A percentile compares a stretch with the other conserved stretches of the same genome.
These are phyloP conservation scores for Sinelater perroti DNA, from an alignment of 2,888 invertebrate genomes.

Conservation along the genomic window DNA sequence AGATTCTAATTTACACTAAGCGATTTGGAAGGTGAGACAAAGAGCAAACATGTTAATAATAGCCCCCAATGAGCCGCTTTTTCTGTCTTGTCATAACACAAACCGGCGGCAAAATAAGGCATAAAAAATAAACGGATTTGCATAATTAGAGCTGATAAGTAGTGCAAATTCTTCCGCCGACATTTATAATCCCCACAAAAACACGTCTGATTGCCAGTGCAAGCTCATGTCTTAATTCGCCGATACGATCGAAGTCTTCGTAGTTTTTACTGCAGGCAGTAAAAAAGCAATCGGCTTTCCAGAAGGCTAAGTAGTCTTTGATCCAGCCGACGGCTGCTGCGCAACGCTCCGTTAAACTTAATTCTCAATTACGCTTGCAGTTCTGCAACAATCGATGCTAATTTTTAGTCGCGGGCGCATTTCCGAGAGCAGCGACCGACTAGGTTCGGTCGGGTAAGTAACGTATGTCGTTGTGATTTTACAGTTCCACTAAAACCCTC, in stretches of 20 bases:
- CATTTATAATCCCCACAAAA: constrained; percentile 25
- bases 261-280: constrained; percentile 34
- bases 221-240: constrained; percentile 46
- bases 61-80: not conserved
- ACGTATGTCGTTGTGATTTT: too few relatives aligned
- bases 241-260: constrained; percentile 43
- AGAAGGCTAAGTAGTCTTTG: constrained; percentile 29
- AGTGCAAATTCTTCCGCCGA: constrained; percentile 10
- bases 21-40: too few relatives aligned
- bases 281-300: constrained; percentile 37
- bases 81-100: constrained; percentile 6
- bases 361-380: too few relatives aligned
- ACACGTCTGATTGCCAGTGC: constrained; percentile 30
- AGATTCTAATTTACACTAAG: too few relatives aligned
- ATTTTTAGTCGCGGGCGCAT: too few relatives aligned
- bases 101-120: constrained; percentile 3
- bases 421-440: too few relatives aligned
- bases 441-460: too few relatives aligned
- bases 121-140: constrained; percentile 7
- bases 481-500: too few relatives aligned
- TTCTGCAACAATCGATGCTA: too few relatives aligned
- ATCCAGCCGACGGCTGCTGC: constrained; percentile 27
- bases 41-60: constrained; percentile 8
- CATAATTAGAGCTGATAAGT: constrained; percentile 19
- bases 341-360: constrained; percentile 17